These are phyloP conservation scores for Scopus umbretta DNA, from an alignment of 2,113 vertebrate genomes.

Conservation along the genomic window DNA sequence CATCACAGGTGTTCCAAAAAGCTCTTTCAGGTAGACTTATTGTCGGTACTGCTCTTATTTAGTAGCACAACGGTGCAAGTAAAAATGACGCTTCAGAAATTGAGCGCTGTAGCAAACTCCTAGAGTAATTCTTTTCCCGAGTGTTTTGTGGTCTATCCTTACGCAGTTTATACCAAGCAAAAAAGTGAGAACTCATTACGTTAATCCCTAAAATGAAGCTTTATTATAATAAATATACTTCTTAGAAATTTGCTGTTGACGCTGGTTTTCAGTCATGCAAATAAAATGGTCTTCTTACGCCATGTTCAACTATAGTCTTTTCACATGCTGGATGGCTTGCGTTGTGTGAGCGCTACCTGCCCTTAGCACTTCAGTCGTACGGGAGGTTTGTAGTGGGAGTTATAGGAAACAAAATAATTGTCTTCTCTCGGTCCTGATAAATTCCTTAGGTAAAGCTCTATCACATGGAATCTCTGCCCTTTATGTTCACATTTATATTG, in stretches of 20 bases:
- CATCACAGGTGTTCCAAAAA: neutral
- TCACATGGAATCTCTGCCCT: neutral
- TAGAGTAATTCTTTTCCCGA: neutral
- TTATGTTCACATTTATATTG: neutral
- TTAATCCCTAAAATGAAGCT: neutral
- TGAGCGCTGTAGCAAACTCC: neutral
- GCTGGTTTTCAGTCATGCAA: neutral
- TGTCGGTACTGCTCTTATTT: neutral
- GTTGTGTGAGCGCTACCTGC: neutral
- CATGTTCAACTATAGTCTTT: neutral
- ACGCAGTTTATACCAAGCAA: neutral
- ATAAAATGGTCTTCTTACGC: neutral
- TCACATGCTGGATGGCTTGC: neutral
- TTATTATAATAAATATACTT: neutral
- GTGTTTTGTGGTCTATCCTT: neutral
- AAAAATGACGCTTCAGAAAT: neutral
- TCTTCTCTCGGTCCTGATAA: neutral
- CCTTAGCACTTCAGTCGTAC: neutral
- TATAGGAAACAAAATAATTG: accelerated
- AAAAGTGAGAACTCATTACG: neutral
- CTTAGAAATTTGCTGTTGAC: neutral
- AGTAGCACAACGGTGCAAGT: neutral
- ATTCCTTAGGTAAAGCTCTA: neutral
- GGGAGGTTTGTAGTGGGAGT: neutral
- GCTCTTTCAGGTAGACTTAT: neutral